A percentile compares a stretch with the other conserved stretches of the same genome.
These are phyloP conservation scores for Cryptoprocta ferox DNA, from an alignment of 2,797 vertebrate genomes.

Conservation along the genomic window DNA sequence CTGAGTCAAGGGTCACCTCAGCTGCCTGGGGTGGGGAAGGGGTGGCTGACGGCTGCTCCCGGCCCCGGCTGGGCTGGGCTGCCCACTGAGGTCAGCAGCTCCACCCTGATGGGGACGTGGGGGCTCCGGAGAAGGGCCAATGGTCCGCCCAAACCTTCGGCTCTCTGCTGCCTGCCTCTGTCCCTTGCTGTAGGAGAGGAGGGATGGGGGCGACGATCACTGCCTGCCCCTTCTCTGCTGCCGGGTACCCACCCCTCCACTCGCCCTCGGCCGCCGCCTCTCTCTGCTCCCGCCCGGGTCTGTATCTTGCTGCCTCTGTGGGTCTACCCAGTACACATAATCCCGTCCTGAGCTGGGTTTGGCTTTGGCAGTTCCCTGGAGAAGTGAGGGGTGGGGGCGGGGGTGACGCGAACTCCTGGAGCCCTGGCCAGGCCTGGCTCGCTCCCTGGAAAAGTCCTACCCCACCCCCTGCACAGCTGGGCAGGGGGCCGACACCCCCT, in stretches of 20 bases:
- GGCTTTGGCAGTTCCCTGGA: constrained; percentile 76
- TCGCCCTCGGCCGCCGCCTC: neutral
- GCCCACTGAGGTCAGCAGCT: constrained; percentile 48
- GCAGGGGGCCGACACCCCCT: constrained; percentile 79
- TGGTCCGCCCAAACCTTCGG: neutral
- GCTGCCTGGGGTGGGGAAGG: neutral
- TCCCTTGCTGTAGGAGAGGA: neutral
- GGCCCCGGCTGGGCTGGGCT: neutral
- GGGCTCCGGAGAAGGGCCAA: constrained; percentile 11
- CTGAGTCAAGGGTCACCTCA: neutral
- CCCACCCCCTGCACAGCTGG: constrained; percentile 70
- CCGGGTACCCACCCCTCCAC: neutral
- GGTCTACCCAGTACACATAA: constrained; percentile 78
- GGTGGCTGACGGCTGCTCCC: neutral
- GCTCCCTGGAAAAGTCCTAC: constrained; percentile 87
- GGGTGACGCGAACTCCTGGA: constrained; percentile 76
- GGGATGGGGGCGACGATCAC: neutral
- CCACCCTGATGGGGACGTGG: neutral
- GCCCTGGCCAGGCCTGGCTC: constrained; percentile 60
- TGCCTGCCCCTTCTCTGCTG: neutral
- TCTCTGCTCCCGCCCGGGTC: neutral
- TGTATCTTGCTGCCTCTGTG: neutral
- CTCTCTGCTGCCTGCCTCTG: neutral
- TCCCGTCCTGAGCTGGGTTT: constrained; percentile 71
- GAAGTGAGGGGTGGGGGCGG: constrained; percentile 74